Base-by-base conservation (phyloP, 92 coral and sea anemone species). In the Parazoanthus darwini region DNA sequence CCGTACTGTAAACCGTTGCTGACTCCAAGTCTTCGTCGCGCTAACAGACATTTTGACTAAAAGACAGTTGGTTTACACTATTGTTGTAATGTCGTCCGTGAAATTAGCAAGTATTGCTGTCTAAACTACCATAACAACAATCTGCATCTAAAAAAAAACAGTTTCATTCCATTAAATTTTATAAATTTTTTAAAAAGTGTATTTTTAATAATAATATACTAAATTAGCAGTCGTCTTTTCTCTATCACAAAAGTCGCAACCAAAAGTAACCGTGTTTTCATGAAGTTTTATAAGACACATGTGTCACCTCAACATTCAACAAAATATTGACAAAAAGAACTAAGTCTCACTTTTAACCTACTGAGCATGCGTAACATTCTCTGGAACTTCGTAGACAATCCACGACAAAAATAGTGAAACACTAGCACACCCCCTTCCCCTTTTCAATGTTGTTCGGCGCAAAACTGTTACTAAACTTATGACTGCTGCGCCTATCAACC, bases 191-290 rank as follows among this genome's bases (percentile, higher is more conserved):
- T 73, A 73, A 73, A 73, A 73, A 73, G 77, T 73, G 77, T 73
- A 73, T 73, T 73, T 73, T 73, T 73, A 43, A 73, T 73, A 73
- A 73, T 73, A 73, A 73, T 73, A 73, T 73, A 73, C 77, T 73
- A 73, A 73, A 73, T 73, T 73, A 73, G 77, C 77, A 73, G 77
- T 73, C 77, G 77, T 73, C 77, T 73, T 73, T 73, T 73, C 77
- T 73, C 77, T 73, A 73, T 73, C 77, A 73, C 77, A 73, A 73
- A 73, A 73, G 77, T 73, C 77, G 77, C 77, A 73, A 73, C 77
- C 77, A 73, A 73, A 73, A 73, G 38, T 13, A 73, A 73, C 77
- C 77, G 77, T 74, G 78, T 74, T 74, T 74, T 74, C 78, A 74
- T 25, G 78, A 74, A 74, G 78, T 74, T 73, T 73, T 73, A 73